Percentiles rank a stretch among this genome's conserved stretches.
phyloP scores from a whole-genome alignment of 1,140 invertebrate species.

The Carposina sasakii region DNA sequence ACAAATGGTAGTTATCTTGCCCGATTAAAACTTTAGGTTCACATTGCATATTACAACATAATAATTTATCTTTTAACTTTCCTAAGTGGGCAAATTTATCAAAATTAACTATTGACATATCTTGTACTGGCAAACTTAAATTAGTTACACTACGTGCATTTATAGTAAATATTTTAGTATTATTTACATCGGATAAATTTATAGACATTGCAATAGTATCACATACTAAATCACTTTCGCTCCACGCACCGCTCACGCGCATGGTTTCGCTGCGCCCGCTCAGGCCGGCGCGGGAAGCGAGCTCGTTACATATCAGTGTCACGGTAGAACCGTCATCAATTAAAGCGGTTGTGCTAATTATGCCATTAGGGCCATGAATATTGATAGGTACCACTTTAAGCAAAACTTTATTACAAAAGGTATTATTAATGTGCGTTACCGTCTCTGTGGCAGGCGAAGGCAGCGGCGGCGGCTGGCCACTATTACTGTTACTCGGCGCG shows the following conservation, averaged over 20 bases:
- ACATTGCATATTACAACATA: not conserved
- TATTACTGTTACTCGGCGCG: not conserved
- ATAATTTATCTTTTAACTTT: conserved; percentile 11
- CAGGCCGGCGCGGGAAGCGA: not conserved
- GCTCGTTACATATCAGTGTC: not conserved
- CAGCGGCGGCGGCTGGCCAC: not conserved
- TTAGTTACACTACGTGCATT: conserved; percentile 16
- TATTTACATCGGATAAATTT: not conserved
- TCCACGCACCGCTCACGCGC: conserved; percentile 8
- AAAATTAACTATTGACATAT: conserved; percentile 3
- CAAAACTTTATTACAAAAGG: conserved; percentile 1
- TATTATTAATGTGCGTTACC: not conserved
- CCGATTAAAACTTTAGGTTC: conserved; percentile 19
- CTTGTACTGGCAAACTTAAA: conserved; percentile 17
- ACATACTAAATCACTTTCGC: conserved; percentile 6
- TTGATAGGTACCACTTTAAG: conserved; percentile 8
- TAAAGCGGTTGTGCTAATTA: not conserved
- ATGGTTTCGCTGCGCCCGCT: conserved; percentile 2
- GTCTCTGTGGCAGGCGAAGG: not conserved
- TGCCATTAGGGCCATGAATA: not conserved
- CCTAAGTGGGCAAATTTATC: conserved; percentile 10
- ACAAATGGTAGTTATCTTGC: conserved; percentile 22
- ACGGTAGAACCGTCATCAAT: conserved; percentile 12
- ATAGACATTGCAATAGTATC: not conserved
- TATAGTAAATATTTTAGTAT: conserved; percentile 7